These are phyloP conservation scores for Raphicerus campestris DNA, from an alignment of 2,113 vertebrate genomes.

Conservation along the genomic window DNA sequence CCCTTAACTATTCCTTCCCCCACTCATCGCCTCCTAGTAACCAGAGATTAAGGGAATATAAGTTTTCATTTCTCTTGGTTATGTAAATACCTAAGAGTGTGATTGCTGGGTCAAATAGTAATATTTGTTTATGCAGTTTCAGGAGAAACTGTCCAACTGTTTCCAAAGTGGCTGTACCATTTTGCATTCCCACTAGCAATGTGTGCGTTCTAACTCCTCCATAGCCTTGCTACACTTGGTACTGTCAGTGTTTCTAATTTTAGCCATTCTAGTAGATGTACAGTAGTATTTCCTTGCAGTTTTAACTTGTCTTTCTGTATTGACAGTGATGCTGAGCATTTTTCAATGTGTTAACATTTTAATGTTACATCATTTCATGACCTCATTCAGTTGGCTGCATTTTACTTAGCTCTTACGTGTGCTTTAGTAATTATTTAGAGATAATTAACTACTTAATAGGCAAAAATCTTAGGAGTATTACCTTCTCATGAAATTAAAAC, in stretches of 20 bases:
- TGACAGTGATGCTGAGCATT: background rate
- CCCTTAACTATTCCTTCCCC: background rate
- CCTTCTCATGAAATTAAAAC: background rate
- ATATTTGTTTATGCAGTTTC: background rate
- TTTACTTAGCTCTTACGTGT: conserved; percentile 15
- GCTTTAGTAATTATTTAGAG: conserved; percentile 33
- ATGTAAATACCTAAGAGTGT: background rate
- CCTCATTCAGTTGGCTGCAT: background rate
- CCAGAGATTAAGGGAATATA: background rate
- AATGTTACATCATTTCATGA: background rate
- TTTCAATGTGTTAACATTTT: conserved; percentile 7
- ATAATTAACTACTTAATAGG: background rate
- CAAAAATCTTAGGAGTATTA: conserved; percentile 22
- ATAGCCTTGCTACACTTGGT: background rate
- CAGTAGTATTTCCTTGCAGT: background rate
- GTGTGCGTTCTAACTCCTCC: background rate
- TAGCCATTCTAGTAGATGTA: background rate
- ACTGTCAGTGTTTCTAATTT: background rate
- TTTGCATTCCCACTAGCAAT: background rate
- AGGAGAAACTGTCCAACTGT: background rate
- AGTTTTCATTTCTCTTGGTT: background rate
- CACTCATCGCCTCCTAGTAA: background rate
- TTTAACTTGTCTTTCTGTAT: conserved; percentile 1
- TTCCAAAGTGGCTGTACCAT: background rate
- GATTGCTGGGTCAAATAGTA: background rate